These are phyloP conservation scores for Anthophora plumipes DNA, from an alignment of 2,888 invertebrate genomes.

Conservation along the genomic window DNA sequence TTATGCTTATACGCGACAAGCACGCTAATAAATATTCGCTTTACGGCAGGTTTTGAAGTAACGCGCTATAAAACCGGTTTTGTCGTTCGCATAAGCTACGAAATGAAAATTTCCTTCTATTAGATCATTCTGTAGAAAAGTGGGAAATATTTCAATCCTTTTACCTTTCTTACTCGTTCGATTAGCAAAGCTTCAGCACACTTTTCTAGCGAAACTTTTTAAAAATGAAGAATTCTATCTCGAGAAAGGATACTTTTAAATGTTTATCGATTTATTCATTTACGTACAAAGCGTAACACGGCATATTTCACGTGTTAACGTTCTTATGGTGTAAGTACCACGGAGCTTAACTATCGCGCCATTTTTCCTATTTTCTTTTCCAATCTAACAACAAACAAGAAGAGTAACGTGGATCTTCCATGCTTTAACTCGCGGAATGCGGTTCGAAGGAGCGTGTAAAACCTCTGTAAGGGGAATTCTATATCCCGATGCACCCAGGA, in stretches of 20 bases:
- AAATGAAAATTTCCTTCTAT: not conserved
- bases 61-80: not conserved
- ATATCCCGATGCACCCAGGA: not conserved
- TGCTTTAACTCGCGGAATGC: slow-evolving; percentile 34
- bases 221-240: too few species aligned
- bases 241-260: too few species aligned
- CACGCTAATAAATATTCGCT: not conserved
- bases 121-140: not conserved
- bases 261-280: too few species aligned
- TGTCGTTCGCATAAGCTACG: not conserved
- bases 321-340: too few species aligned
- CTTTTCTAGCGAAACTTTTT: too few species aligned
- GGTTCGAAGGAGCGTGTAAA: not conserved
- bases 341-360: not conserved
- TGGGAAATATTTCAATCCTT: not conserved
- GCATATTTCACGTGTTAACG: too few species aligned
- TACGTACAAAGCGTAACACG: too few species aligned
- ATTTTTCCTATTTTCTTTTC: not conserved
- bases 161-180: too few species aligned
- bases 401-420: not conserved
- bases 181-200: too few species aligned
- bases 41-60: not conserved
- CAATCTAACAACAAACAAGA: slow-evolving; percentile 1
- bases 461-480: not conserved
- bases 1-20: not conserved